Base-by-base conservation (phyloP, 2,113 vertebrate species). In the Centrocercus urophasianus region DNA sequence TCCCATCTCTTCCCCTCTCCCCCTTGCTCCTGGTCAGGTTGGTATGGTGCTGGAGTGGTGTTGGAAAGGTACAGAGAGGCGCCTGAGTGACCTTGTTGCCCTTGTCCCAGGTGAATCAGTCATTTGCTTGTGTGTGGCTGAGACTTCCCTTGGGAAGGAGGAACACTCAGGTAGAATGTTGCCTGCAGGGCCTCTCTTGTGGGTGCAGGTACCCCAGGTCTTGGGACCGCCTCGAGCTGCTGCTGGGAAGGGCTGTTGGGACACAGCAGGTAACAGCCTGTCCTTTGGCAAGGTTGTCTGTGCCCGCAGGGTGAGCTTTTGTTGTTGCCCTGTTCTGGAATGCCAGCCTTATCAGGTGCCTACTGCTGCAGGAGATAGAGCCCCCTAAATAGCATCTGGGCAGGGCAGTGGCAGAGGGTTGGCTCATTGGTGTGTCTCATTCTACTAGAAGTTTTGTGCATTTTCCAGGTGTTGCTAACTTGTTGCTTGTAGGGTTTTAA, bases 31-130 rank as follows among this genome's bases (percentile, higher is more conserved):
- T 69, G 25, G 32, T 30, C 73, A 79, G 38, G 27, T 21, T 61
- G 18, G 30, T 4, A 0, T 25, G 7, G 14, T 22, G 7, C 17
- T 66, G 21, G n/a, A 4, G 0, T 32, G 7, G 12, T 22, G 7
- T 25, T 65, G 64, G 18, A 42, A 42, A 16, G 84, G 43, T 14
- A 22, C 19, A 20, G 12, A 30, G 34, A 10, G 30, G 20, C 8
- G 40, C 69, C 72, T 43, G 15, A 34, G 45, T 56, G 57, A 0
- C 32, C 28, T 19, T 30, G 73, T 56, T 71, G 56, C 18, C 36
- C 27, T 54, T 19, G 2, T 22, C 75, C 24, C 56, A 63, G 14
- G 13, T 50, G 24, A 25, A 24, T 24, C 52, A 30, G 30, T 57
- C 56, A 19, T 32, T 30, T 19, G 8, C 56, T 19, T 57, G 15